Evolutionary conservation across 2,888 invertebrate genomes (phyloP), one percentile per base, ranked within the genome.

Genomic region (Lasioglossum marginatum): DNA sequence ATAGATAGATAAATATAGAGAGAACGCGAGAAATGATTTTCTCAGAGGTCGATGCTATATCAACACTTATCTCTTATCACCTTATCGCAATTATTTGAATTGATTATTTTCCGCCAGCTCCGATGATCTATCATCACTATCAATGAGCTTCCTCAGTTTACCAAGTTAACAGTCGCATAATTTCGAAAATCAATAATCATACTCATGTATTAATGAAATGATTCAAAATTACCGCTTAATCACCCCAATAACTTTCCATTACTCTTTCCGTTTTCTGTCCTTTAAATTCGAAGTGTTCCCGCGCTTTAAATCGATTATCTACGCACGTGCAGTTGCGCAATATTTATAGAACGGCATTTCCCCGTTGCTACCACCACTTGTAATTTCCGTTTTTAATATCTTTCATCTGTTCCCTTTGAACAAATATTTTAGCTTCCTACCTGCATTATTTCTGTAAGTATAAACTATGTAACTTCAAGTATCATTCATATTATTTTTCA

Each of bases 41-140:
- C 75, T 71, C n/a, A 2, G 37, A 83, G 37, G 23, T 68, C 48
- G 57, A 66, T 37, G 57, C 23, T 31, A 31, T 82, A 82, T 83
- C 77, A 43, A 57, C 57, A 14, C 6, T 78, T 82, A 78, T 82
- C 82, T 82, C 48, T 68, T 82, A 82, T 84, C 77, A 71, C 34
- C 60, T 82, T 78, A 43, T 82, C 77, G 37, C 14, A 74, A 75
- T 84, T 71, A 84, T 71, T 71, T 2, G 77, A 74, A 34, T 77
- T 8, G 77, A 73, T 72, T 77, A 48, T 66, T 57, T 73, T 37
- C 27, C 72, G 37, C 27, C 23, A n/a, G 43, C 27, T 45, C 57
- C 37, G 45, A 34, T 57, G 12, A 81, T 77, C 68, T 71, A 45
- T 66, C 77, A 10, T 23, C 37, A 40, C 31, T 6, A 34, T 45